Percentiles rank a stretch among this genome's conserved stretches.
These are phyloP conservation scores for Leptoteleia sp. DNA, from an alignment of 1,140 invertebrate genomes.

Conservation along the genomic window DNA sequence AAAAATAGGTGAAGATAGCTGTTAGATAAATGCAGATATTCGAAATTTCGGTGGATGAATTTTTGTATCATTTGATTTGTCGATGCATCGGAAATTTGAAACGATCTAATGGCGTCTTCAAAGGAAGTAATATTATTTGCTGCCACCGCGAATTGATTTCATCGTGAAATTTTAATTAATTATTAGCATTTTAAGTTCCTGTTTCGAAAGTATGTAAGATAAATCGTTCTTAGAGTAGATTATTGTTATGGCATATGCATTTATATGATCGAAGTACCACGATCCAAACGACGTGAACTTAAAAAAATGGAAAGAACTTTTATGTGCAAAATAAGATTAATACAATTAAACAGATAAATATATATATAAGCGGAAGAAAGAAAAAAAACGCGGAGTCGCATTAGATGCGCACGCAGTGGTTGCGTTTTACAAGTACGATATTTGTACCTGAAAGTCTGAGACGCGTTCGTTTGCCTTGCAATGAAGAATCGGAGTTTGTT, in stretches of 20 bases:
- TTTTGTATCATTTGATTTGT: constrained; percentile 25
- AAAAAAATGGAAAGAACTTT: constrained; percentile 4
- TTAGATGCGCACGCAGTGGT: constrained; percentile 35
- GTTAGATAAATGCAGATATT: not conserved
- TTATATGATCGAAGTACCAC: constrained; percentile 69
- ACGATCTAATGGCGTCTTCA: not conserved
- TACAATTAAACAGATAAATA: not conserved
- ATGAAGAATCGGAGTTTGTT: not conserved
- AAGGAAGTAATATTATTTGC: not conserved
- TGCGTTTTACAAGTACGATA: constrained; percentile 68
- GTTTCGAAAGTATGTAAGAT: constrained; percentile 79
- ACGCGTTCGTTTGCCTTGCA: constrained; percentile 44
- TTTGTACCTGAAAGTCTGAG: constrained; percentile 76
- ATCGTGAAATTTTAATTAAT: constrained; percentile 39
- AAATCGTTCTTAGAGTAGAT: constrained; percentile 71
- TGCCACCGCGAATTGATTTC: constrained; percentile 71
- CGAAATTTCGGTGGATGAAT: constrained; percentile 22
- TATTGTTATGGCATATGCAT: constrained; percentile 68
- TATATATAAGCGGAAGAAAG: not conserved
- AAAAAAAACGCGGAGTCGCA: constrained; percentile 25
- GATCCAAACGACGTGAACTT: constrained; percentile 36
- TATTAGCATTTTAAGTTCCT: constrained; percentile 56
- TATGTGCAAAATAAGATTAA: not conserved
- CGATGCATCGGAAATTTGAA: constrained; percentile 22
- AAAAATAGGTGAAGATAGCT: not conserved